A percentile compares a stretch with the other conserved stretches of the same genome.
phyloP scores from a whole-genome alignment of 2,113 vertebrate species.

The Paramormyrops kingsleyae region DNA sequence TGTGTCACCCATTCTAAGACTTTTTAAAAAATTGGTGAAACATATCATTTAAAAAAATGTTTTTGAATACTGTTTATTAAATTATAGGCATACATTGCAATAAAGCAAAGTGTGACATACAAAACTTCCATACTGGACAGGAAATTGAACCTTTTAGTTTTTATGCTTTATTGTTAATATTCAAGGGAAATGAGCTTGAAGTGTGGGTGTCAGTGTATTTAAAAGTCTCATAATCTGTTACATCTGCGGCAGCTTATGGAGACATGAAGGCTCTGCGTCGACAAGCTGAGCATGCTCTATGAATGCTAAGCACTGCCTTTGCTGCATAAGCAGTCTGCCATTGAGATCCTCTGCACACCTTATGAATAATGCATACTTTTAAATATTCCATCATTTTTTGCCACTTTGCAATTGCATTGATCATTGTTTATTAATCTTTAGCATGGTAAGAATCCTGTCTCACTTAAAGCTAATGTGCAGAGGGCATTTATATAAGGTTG shows the following conservation, averaged over 20 bases:
- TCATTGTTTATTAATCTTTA: constrained; percentile 18
- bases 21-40: neutral
- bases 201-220: neutral
- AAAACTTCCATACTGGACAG: no score
- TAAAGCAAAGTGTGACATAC: neutral
- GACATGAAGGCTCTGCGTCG: neutral
- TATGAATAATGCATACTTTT: constrained; percentile 23
- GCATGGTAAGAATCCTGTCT: neutral
- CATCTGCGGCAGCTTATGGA: neutral
- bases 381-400: constrained; percentile 21
- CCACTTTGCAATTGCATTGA: constrained; percentile 7
- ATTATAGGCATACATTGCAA: neutral
- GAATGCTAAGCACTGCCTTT: neutral
- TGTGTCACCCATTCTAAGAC: neutral
- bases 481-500: neutral
- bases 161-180: neutral
- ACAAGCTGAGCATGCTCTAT: neutral
- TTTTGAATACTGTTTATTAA: neutral
- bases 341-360: neutral
- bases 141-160: neutral
- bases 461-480: neutral
- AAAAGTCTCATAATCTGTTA: neutral
- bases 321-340: constrained; percentile 14
- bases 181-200: neutral
- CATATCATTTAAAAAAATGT: neutral